Base-by-base conservation (phyloP, 2,797 vertebrate genomes). In the Sarcoramphus papa region DNA sequence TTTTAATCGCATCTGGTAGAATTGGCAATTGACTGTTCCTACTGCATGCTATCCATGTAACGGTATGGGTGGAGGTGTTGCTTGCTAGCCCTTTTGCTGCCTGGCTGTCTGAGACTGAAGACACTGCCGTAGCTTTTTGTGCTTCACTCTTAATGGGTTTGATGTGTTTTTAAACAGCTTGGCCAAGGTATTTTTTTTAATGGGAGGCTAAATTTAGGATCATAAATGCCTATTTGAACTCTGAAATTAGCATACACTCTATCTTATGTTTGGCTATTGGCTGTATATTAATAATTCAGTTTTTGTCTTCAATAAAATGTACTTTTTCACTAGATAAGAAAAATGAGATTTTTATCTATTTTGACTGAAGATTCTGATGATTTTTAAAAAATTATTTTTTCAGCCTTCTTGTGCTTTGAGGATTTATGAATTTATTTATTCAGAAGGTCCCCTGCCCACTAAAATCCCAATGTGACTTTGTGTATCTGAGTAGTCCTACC, bases 211-310 rank as follows among this genome's bases (percentile, higher is more conserved):
- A 94, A 93, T 95, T 94, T 97, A 95, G 88, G 65, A 94, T 68
- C 75, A 82, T 76, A 96, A 91, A 88, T 84, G 78, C 41, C 47
- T 93, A 76, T 97, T 88, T 94, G 87, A 96, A 94, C 90, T 92
- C 37, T 78, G 68, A 88, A 95, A 95, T 96, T 96, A 96, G 78
- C 94, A 97, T 95, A 84, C 14, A 72, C n/a, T 81, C 78, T 93
- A 51, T 95, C 73, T 92, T 90, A 82, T 81, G 35, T 92, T 95
- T 94, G 82, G 50, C 80, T 96, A 84, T 79, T 92, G 78, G 79
- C 27, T 15, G 23, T 40, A 31, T 92, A 93, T 96, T 95, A 95
- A 97, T 95, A 96, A 95, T 92, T 95, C 73, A 75, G 62, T 18
- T 95, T 94, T 95, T 91, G 72, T 94, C 89, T 90, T 96, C 85